These are phyloP conservation scores for Eurois occulta DNA, from an alignment of 2,888 invertebrate genomes.

Conservation along the genomic window DNA sequence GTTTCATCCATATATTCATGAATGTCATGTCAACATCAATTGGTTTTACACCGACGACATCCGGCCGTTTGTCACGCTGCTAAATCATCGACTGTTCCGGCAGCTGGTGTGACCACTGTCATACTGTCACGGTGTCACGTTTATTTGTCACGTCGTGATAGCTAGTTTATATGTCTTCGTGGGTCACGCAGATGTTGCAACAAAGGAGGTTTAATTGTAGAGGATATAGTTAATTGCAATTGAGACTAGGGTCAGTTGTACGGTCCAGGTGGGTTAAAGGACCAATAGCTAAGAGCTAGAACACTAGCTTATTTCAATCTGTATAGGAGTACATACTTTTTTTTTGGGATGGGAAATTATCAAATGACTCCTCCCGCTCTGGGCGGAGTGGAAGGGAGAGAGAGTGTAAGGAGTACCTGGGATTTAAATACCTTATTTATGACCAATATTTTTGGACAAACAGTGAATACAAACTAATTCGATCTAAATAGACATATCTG, in stretches of 20 bases:
- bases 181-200: constrained; percentile 47
- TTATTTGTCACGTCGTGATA: constrained; percentile 30
- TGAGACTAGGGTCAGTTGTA: background rate
- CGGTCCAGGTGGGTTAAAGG: background rate
- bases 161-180: constrained; percentile 18
- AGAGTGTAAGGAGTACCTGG: too few relatives aligned
- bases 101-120: constrained; percentile 50
- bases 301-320: background rate
- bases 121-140: constrained; percentile 26
- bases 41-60: constrained; percentile 47
- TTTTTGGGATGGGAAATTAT: too few relatives aligned
- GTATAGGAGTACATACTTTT: too few relatives aligned
- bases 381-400: too few relatives aligned
- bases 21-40: constrained; percentile 47
- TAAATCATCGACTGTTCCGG: constrained; percentile 54
- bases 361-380: too few relatives aligned
- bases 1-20: constrained; percentile 31
- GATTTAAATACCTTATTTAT: too few relatives aligned
- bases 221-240: constrained; percentile 43
- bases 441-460: too few relatives aligned
- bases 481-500: too few relatives aligned
- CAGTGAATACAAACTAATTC: too few relatives aligned
- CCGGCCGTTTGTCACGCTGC: constrained; percentile 48
- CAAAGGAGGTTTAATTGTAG: constrained; percentile 28
- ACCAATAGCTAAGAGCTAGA: background rate